phyloP scores from a whole-genome alignment of 2,113 vertebrate species.

The Varanus komodoensis region DNA sequence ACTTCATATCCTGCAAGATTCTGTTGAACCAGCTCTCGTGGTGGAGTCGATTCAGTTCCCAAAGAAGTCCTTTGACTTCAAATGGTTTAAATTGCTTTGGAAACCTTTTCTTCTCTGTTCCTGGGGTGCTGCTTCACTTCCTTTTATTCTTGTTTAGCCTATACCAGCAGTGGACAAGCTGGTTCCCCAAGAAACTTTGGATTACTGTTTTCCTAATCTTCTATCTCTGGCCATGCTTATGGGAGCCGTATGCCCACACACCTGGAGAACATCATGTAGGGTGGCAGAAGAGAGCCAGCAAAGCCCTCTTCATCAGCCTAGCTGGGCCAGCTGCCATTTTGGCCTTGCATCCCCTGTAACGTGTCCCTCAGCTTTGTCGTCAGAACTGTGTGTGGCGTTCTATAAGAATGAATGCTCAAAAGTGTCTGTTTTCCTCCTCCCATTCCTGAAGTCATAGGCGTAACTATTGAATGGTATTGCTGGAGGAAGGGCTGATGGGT shows the following conservation, averaged over 20 bases:
- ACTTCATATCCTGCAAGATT: background rate
- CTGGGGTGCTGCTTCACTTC: background rate
- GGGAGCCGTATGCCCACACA: too few relatives aligned
- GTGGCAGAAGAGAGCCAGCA: background rate
- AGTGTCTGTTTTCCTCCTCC: background rate
- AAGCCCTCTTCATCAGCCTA: background rate
- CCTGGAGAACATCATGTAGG: background rate
- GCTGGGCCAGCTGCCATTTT: background rate
- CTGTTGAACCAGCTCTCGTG: background rate
- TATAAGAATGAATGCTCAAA: background rate
- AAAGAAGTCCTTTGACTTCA: background rate
- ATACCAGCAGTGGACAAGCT: too few relatives aligned
- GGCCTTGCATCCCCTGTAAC: background rate
- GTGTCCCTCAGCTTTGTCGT: background rate
- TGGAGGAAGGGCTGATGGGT: too few relatives aligned
- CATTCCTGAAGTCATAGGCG: too few relatives aligned
- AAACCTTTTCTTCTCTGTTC: background rate
- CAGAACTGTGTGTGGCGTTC: background rate
- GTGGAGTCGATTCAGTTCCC: background rate
- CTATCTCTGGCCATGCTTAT: too few relatives aligned
- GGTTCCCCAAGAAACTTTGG: too few relatives aligned
- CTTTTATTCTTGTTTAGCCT: background rate
- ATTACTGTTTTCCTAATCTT: too few relatives aligned
- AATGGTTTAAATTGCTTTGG: background rate
- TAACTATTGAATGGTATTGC: too few relatives aligned